Conservation (phyloP, 2,113 vertebrate genomes). For the Gobiocypris rarus region DNA sequence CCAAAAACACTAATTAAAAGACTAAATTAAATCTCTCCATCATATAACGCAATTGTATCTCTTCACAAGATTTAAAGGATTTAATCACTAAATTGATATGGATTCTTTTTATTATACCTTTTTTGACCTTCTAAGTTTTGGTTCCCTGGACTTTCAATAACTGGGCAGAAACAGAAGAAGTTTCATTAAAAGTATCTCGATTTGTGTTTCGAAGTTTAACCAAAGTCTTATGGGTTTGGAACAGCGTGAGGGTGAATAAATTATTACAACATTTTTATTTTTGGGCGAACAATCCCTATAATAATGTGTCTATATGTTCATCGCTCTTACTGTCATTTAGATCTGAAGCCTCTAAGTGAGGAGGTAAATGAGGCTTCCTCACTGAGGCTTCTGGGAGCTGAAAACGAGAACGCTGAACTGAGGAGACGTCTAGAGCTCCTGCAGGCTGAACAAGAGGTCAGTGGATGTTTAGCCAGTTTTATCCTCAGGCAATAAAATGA, state of each 20-base stretch:
- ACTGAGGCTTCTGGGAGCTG: slow-evolving; percentile 77
- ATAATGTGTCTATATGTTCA: neutral
- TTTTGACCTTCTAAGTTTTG: too few species aligned
- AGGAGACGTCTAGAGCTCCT: slow-evolving; percentile 73
- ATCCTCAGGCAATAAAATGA: slow-evolving; percentile 1
- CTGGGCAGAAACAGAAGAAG: neutral
- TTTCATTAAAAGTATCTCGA: neutral
- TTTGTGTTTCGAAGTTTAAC: neutral
- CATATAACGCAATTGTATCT: too few species aligned
- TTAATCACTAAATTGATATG: too few species aligned
- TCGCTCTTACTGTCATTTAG: slow-evolving; percentile 60
- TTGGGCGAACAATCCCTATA: neutral
- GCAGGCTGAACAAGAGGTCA: slow-evolving; percentile 75
- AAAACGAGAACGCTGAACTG: slow-evolving; percentile 79
- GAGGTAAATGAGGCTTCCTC: slow-evolving; percentile 78
- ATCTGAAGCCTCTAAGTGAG: slow-evolving; percentile 75
- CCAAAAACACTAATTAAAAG: too few species aligned
- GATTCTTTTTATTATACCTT: too few species aligned
- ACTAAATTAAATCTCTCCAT: too few species aligned
- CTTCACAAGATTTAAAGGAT: too few species aligned
- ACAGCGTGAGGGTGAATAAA: too few species aligned
- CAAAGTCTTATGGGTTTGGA: neutral
- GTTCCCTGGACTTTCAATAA: neutral
- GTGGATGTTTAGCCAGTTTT: slow-evolving; percentile 34
- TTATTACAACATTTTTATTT: neutral